These are phyloP conservation scores for Gnathonemus longibarbis DNA, from an alignment of 2,113 vertebrate species.

Conservation along the genomic window DNA sequence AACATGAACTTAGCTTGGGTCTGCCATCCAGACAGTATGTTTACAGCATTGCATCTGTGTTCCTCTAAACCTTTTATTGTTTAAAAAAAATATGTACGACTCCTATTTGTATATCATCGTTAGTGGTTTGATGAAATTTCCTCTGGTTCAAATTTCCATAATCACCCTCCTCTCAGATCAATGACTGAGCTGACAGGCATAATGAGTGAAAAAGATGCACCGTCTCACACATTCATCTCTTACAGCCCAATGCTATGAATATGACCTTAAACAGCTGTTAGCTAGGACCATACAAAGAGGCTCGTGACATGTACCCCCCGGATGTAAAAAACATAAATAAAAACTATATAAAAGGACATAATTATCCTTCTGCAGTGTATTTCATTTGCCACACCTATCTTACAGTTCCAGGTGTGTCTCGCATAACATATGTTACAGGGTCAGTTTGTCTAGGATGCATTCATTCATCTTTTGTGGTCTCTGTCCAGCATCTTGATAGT, in stretches of 20 bases:
- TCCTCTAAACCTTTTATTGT: not conserved
- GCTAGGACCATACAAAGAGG: not conserved
- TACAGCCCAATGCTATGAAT: not conserved
- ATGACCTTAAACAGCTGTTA: not conserved
- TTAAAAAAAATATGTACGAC: not conserved
- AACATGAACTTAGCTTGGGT: not conserved
- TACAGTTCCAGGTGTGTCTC: not conserved
- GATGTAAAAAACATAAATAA: not conserved
- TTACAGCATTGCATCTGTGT: not conserved
- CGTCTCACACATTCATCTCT: not conserved
- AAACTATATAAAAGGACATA: not conserved
- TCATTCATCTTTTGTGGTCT: not conserved
- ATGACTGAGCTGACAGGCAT: not conserved
- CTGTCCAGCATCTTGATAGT: not conserved
- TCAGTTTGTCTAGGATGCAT: not conserved
- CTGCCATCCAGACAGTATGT: not conserved
- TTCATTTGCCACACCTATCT: not conserved
- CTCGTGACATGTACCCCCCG: not conserved
- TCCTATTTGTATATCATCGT: not conserved
- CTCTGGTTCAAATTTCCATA: not conserved
- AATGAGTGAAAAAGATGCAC: not conserved
- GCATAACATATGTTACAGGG: not conserved
- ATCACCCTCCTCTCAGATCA: not conserved
- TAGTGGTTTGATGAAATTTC: not conserved
- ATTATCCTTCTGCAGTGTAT: not conserved